Evolutionary conservation across 1,140 invertebrate species (phyloP), one percentile per base, ranked within the genome.

Genomic region (Branchinecta lindahli): DNA sequence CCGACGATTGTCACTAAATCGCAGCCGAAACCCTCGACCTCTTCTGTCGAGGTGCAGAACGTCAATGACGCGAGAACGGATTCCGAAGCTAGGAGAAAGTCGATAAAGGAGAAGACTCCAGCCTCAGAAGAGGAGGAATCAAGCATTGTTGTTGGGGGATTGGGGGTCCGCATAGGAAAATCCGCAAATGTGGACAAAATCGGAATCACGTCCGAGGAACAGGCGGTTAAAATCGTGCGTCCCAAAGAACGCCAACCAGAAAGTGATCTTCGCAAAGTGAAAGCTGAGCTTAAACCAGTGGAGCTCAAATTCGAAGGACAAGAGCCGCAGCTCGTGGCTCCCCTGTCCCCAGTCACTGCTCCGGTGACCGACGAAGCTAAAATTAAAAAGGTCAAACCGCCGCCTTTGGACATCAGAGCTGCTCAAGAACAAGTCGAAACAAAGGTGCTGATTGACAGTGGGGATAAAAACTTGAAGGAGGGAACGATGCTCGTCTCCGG

Each of bases 401-500:
- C 12, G 18, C 18, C n/a, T 12, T 44, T 46, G 9, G 45, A 66
- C 15, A 61, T 61, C 18, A 61, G 6, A 61, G 52, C 52, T 6
- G 52, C 52, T 7, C 68, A 12, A 66, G n/a, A 66, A 46, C 12
- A 15, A 3, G 1, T 45, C n/a, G 67, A 72, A 46, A 67, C 70
- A 8, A 72, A 72, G 69, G 68, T 72, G 10, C 46, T 73, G 44
- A 33, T 75, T 6, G 75, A 75, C 66, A 72, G 44, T 20, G 75
- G 75, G 2, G 71, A 46, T 52, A 73, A 70, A 15, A 66, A 67
- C 46, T 69, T 74, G 33, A 74, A 73, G 66, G 67, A 70, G 21
- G 75, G 71, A 8, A 47, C 72, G 45, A 74, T 75, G 73, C 69
- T 75, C 10, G 65, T 73, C 0, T 52, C 47, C 47, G 71, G 74